Evolutionary conservation across 2,797 vertebrate species (phyloP).

Genomic region (Chaetophractus vellerosus): DNA sequence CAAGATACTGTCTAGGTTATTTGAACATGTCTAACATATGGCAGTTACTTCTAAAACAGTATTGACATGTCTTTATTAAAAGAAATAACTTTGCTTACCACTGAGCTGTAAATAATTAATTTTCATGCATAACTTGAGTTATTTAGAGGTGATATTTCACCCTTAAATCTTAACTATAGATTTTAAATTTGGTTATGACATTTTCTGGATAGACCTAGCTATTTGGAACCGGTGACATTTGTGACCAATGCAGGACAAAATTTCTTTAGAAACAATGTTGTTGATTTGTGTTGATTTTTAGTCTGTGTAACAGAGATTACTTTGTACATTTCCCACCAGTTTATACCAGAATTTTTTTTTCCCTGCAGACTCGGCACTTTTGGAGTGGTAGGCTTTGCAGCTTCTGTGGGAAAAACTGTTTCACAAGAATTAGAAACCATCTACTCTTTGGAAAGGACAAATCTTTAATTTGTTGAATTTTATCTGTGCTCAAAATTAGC

Average conservation of each 20-base stretch:
- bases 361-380: neutral
- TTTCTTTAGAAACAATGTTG: neutral
- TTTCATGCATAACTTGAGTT: conserved; percentile 80
- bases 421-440: conserved; percentile 10
- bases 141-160: conserved; percentile 78
- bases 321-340: neutral
- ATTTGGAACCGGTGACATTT: conserved; percentile 1
- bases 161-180: conserved; percentile 71
- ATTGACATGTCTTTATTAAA: conserved; percentile 81
- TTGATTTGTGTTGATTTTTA: conserved; percentile 2
- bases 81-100: conserved; percentile 83
- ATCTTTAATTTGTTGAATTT: conserved; percentile 51
- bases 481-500: conserved; percentile 52
- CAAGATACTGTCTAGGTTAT: conserved; percentile 78
- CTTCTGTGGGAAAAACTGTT: conserved; percentile 14
- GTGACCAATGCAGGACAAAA: neutral
- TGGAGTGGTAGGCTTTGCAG: neutral
- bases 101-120: conserved; percentile 85
- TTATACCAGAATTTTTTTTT: neutral
- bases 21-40: conserved; percentile 79
- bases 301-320: neutral
- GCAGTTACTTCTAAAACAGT: conserved; percentile 79
- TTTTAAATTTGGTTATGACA: conserved; percentile 70
- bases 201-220: conserved; percentile 8
- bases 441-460: neutral